Evolutionary conservation across 2,888 invertebrate species (phyloP).

Genomic region (Hybos culiciformis): DNA sequence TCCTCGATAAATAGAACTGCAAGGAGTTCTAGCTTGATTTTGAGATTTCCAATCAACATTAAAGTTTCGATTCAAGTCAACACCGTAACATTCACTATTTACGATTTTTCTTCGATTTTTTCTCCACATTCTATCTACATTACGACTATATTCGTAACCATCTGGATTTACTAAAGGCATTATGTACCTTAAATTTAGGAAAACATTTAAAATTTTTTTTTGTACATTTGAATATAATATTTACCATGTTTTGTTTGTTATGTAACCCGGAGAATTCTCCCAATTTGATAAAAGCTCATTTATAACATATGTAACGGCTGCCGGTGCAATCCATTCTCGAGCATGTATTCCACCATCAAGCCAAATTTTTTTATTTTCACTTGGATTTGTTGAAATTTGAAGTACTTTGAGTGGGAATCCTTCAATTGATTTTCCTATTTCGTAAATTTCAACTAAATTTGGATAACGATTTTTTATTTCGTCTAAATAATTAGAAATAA

Average conservation of each 20-base stretch:
- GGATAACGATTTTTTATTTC: too few relatives aligned
- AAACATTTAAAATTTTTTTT: neutral
- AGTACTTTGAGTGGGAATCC: too few relatives aligned
- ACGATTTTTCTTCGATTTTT: conserved; percentile 48
- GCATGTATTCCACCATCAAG: conserved; percentile 72
- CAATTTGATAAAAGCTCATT: conserved; percentile 54
- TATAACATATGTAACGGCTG: conserved; percentile 63
- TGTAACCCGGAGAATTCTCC: conserved; percentile 44
- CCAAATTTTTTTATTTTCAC: conserved; percentile 53
- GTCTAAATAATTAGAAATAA: too few relatives aligned
- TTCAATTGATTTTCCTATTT: too few relatives aligned
- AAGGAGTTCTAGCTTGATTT: conserved; percentile 45
- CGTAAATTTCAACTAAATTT: too few relatives aligned
- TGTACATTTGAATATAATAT: neutral
- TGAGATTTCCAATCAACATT: conserved; percentile 75
- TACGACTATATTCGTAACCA: conserved; percentile 75
- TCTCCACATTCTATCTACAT: conserved; percentile 66
- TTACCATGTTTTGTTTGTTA: conserved; percentile 65
- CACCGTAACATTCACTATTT: conserved; percentile 46
- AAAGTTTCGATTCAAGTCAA: conserved; percentile 77
- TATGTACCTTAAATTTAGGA: conserved; percentile 38
- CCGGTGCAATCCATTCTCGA: conserved; percentile 78
- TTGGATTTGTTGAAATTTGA: conserved; percentile 55
- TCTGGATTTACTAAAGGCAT: conserved; percentile 69
- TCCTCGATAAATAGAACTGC: conserved; percentile 69